Conservation (phyloP, 1,140 invertebrate species). For the Megalonaias nervosa region DNA sequence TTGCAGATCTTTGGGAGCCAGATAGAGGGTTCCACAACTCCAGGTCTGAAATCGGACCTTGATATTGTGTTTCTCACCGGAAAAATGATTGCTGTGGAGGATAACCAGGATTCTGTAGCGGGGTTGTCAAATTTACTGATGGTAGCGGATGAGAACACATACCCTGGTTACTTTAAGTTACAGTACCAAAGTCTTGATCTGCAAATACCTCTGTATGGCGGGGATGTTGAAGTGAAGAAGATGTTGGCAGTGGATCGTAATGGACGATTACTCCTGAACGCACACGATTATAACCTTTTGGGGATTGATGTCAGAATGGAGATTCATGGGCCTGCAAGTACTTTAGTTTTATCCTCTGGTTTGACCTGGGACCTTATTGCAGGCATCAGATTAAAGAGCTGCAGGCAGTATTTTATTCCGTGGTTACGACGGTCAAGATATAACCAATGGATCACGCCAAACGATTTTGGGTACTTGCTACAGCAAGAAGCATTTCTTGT, state of each 20-base stretch:
- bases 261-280: background rate
- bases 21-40: slow-evolving; percentile 17
- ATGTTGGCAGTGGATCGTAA: background rate
- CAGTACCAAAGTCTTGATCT: background rate
- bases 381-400: slow-evolving; percentile 1
- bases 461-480: background rate
- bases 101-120: background rate
- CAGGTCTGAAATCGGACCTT: slow-evolving; percentile 3
- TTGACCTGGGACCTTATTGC: background rate
- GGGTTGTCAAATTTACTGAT: background rate
- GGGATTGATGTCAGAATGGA: slow-evolving; percentile 8
- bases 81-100: background rate
- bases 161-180: background rate
- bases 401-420: background rate
- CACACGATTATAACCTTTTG: background rate
- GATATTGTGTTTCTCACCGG: background rate
- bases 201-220: too few relatives aligned
- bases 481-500: slow-evolving; percentile 9
- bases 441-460: background rate
- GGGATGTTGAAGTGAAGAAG: too few relatives aligned
- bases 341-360: slow-evolving; percentile 1
- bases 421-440: slow-evolving; percentile 2
- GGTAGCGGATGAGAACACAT: background rate
- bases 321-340: slow-evolving; percentile 5
- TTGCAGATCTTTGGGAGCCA: slow-evolving; percentile 4